Base-by-base conservation (phyloP, 2,113 vertebrate genomes). In the Aix galericulata region DNA sequence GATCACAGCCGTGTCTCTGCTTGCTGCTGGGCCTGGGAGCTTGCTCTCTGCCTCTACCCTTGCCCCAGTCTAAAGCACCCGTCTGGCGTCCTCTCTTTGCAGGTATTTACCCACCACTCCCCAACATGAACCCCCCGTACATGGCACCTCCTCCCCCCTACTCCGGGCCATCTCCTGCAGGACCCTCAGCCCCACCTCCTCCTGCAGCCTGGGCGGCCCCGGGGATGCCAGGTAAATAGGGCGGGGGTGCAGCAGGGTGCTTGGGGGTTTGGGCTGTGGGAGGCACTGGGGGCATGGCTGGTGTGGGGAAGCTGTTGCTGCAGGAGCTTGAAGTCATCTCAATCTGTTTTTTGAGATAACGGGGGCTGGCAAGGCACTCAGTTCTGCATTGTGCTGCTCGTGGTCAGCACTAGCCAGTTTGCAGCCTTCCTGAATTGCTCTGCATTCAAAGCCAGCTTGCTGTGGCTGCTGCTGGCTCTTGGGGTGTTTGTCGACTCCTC, bases 71-170 rank as follows among this genome's bases (percentile, higher is more conserved):
- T 25, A 68, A 46, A 90, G 36, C 50, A 73, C 67, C n/a, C 63
- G 3, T 48, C 31, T 0, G 0, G 2, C 74, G 15, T 74, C 76
- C 17, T 84, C 71, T 88, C 91, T 77, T 97, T 88, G 42, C 94
- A 99, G 98, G 98, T 95, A 98, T 98, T 96, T 98, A 98, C 95
- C 98, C 98, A 86, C 94, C 98, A 27, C 97, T 98, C 34, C 98
- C 97, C 38, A 94, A 95, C 69, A 94, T 94, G 89, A 96, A 94
- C 64, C 68, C 97, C 0, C 38, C 97, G 79, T 98, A 98, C 95
- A 95, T 98, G 98, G 97, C 98, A 38, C 98, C 98, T 34, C 99
- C 99, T 91, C 98, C 98, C 2, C 98, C 98, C 4, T 99, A 98
- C 91, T 98, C 98, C 1, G 98, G 98, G 42, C 98, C 82, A 5